Evolutionary conservation across 2,113 vertebrate species (phyloP).

Genomic region (Misgurnus anguillicaudatus): DNA sequence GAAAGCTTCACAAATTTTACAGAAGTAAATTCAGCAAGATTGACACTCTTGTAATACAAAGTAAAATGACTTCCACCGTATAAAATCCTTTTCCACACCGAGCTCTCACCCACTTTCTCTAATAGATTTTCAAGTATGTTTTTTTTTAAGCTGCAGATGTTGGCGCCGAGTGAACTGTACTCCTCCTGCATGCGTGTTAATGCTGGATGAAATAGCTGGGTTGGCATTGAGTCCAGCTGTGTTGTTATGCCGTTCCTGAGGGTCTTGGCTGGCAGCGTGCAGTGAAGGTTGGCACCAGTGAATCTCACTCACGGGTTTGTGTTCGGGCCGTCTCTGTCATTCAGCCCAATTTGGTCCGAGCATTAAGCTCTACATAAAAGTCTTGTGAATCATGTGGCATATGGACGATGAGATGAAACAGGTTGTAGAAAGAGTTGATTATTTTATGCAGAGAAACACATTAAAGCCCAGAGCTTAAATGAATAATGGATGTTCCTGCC

Average conservation of each 20-base stretch:
- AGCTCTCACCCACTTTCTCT: neutral
- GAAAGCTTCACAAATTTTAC: neutral
- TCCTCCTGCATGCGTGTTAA: slow-evolving; percentile 2
- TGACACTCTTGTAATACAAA: neutral
- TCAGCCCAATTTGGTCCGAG: slow-evolving; percentile 3
- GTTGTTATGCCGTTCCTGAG: slow-evolving; percentile 13
- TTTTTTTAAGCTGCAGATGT: no score
- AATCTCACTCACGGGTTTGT: neutral
- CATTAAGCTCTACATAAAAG: neutral
- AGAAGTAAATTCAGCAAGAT: neutral
- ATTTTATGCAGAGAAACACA: slow-evolving; percentile 26
- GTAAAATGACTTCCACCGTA: neutral
- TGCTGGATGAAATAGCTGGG: neutral
- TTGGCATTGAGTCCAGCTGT: neutral
- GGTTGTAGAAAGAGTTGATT: slow-evolving; percentile 8
- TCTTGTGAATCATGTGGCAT: slow-evolving; percentile 19
- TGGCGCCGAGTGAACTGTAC: neutral
- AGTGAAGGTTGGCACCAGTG: neutral
- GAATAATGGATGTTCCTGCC: slow-evolving; percentile 31
- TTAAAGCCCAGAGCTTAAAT: slow-evolving; percentile 23
- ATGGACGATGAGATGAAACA: slow-evolving; percentile 6
- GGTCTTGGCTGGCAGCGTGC: slow-evolving; percentile 15
- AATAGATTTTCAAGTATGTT: neutral
- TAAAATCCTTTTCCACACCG: neutral
- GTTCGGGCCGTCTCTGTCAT: slow-evolving; percentile 4